Conservation (phyloP, 2,888 invertebrate species). For the Tetropium fuscum region DNA sequence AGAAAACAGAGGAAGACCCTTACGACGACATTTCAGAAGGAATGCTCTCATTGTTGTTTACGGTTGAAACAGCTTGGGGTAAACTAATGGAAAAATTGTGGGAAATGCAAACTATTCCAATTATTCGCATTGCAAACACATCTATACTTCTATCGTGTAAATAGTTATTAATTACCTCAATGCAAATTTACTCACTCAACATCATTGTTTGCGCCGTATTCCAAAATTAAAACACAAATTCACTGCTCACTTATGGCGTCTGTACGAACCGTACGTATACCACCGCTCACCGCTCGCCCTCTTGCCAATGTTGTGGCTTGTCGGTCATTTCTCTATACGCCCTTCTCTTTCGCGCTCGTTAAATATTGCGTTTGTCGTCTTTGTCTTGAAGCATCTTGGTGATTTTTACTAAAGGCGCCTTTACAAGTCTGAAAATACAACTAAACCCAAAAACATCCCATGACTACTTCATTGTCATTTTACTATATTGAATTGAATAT, state of each 20-base stretch:
- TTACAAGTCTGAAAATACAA: constrained; percentile 23
- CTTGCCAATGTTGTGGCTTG: constrained; percentile 29
- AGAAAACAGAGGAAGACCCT: constrained; percentile 2
- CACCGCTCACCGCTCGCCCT: constrained; percentile 22
- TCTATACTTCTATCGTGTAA: neutral
- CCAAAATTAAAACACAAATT: constrained; percentile 50
- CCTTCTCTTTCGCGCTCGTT: constrained; percentile 22
- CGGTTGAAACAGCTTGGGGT: constrained; percentile 58
- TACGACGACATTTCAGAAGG: neutral
- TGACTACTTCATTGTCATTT: no score
- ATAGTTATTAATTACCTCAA: constrained; percentile 9
- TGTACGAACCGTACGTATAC: constrained; percentile 33
- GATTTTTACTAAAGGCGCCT: constrained; percentile 31
- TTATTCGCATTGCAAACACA: constrained; percentile 1
- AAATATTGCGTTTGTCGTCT: constrained; percentile 8
- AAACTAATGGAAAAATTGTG: constrained; percentile 43
- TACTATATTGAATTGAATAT: no score
- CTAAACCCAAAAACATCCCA: constrained; percentile 16
- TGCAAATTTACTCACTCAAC: constrained; percentile 50
- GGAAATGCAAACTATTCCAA: constrained; percentile 22
- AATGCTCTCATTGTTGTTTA: constrained; percentile 39
- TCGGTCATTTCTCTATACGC: constrained; percentile 40
- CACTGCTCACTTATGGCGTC: constrained; percentile 59
- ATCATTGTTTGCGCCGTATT: constrained; percentile 51
- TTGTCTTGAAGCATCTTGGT: constrained; percentile 14